phyloP scores from a whole-genome alignment of 2,797 vertebrate genomes.

The Naso thynnoides region DNA sequence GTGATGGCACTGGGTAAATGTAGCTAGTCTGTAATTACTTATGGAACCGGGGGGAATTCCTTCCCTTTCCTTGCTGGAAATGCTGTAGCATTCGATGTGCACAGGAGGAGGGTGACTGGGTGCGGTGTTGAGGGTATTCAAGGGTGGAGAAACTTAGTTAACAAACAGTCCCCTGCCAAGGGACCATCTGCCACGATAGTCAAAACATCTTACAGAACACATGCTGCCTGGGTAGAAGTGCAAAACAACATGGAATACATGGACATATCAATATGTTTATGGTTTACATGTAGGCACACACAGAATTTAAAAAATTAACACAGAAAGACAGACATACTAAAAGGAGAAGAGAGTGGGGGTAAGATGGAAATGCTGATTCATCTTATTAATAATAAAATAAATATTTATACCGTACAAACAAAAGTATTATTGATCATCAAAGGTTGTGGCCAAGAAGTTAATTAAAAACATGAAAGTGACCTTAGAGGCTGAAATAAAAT shows the following conservation, averaged over 20 bases:
- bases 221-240: slow-evolving; percentile 41
- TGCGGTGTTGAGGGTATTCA: slow-evolving; percentile 70
- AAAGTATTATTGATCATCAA: slow-evolving; percentile 46
- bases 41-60: slow-evolving; percentile 76
- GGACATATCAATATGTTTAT: slow-evolving; percentile 34
- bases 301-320: too few relatives aligned
- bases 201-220: slow-evolving; percentile 65
- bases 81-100: slow-evolving; percentile 59
- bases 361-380: slow-evolving; percentile 32
- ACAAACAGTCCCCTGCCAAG: slow-evolving; percentile 72
- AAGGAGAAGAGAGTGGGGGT: slow-evolving; percentile 2
- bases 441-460: slow-evolving; percentile 37
- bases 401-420: slow-evolving; percentile 56
- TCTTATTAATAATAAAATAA: slow-evolving; percentile 26
- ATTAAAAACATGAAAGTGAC: slow-evolving; percentile 35
- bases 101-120: slow-evolving; percentile 73
- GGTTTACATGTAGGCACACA: slow-evolving; percentile 16
- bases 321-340: neutral
- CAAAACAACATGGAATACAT: slow-evolving; percentile 42
- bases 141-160: slow-evolving; percentile 82
- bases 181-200: slow-evolving; percentile 77
- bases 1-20: slow-evolving; percentile 72
- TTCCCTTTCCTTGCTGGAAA: slow-evolving; percentile 63
- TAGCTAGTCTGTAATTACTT: slow-evolving; percentile 77
- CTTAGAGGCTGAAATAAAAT: slow-evolving; percentile 24